A percentile compares a stretch with the other conserved stretches of the same genome.
These are phyloP conservation scores for Nemotelus nigrinus DNA, from an alignment of 2,888 invertebrate species.

Conservation along the genomic window DNA sequence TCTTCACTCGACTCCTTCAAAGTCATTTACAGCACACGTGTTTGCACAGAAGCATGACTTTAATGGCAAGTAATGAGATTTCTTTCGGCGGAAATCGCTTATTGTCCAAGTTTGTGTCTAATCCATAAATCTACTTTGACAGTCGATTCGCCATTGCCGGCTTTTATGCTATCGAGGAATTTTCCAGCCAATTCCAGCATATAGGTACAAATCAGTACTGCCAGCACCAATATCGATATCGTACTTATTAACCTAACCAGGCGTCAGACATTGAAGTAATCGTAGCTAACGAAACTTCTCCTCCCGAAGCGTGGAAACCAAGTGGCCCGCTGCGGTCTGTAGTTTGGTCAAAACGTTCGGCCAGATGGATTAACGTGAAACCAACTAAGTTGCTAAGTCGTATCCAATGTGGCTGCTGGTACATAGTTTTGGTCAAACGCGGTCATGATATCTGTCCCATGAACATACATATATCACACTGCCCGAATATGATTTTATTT, in stretches of 20 bases:
- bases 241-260: too few species aligned
- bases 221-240: too few species aligned
- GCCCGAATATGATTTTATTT: constrained; percentile 39
- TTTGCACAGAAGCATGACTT: constrained; percentile 37
- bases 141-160: constrained; percentile 36
- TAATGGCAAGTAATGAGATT: constrained; percentile 44
- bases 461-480: constrained; percentile 36
- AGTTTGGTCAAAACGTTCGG: not conserved
- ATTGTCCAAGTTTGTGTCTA: constrained; percentile 17
- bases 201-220: too few species aligned
- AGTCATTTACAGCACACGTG: constrained; percentile 20
- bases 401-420: too few species aligned
- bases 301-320: too few species aligned
- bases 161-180: constrained; percentile 34
- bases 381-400: too few species aligned
- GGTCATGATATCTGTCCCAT: constrained; percentile 26
- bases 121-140: constrained; percentile 44
- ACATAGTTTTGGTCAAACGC: not conserved
- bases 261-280: too few species aligned
- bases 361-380: too few species aligned
- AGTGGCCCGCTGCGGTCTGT: not conserved
- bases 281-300: too few species aligned
- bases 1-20: not conserved
- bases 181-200: constrained; percentile 15
- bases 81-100: constrained; percentile 40